Base-by-base conservation (phyloP, 2,113 vertebrate species). In the Podilymbus podiceps region DNA sequence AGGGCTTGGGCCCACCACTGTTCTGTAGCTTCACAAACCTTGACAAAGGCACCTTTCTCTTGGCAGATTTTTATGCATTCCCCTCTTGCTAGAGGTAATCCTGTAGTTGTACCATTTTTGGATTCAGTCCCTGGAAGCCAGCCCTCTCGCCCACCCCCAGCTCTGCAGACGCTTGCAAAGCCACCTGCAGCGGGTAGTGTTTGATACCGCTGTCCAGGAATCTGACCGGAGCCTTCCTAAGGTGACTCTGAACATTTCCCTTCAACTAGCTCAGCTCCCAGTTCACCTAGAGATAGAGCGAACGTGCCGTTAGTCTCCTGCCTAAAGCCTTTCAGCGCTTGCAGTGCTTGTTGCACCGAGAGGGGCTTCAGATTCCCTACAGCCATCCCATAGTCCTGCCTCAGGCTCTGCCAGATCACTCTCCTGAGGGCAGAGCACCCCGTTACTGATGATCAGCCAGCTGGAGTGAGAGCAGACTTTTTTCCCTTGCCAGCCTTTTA, bases 1-100 rank as follows among this genome's bases (percentile, higher is more conserved):
- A 77, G 63, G 25, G 19, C 53, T 66, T 71, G 79, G 27, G 21
- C 46, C 21, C 0, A 0, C 13, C 33, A 9, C 56, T 7, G 0
- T 55, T 64, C 60, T 38, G 17, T 42, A 64, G 35, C 38, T 40
- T 89, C 71, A 33, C n/a, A 69, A 44, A 12, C 17, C 33, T 69
- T 73, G 67, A 89, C 35, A 85, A 89, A 82, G 77, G 40, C 66
- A 68, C 40, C 46, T 87, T 89, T 87, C 72, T 68, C 2, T 0
- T 25, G 40, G 35, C 27, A 82, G 44, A 9, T 44, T 73, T 85
- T 64, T 33, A 64, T 66, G 42, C 44, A 71, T 67, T 84, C 50
- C 14, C 13, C 24, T 75, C 71, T 60, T 56, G 38, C 49, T 64
- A 23, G 68, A 71, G 31, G 47, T 56, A 74, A 67, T 73, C 23